phyloP scores from a whole-genome alignment of 2,797 vertebrate genomes.

The Myripristis murdjan region DNA sequence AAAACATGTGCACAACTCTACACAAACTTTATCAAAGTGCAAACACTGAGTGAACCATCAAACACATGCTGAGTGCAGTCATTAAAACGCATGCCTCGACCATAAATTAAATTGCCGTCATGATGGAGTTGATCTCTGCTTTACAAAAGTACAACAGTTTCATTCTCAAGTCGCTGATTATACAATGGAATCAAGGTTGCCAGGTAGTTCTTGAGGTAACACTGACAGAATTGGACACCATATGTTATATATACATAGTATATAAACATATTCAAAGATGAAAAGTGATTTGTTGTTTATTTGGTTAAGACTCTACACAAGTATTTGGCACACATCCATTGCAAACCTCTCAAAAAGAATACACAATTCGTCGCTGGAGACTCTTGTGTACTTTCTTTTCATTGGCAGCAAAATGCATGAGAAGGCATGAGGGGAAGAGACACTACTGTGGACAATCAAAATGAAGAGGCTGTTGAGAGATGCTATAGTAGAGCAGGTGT shows the following conservation, averaged over 20 bases:
- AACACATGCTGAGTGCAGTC: constrained; percentile 96
- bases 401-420: constrained; percentile 66
- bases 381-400: constrained; percentile 89
- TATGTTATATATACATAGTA: constrained; percentile 86
- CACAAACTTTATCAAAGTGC: constrained; percentile 91
- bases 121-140: constrained; percentile 64
- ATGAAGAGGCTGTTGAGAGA: constrained; percentile 53
- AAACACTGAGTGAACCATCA: constrained; percentile 94
- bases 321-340: constrained; percentile 87
- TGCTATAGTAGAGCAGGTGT: constrained; percentile 55
- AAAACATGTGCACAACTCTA: constrained; percentile 90
- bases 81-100: constrained; percentile 92
- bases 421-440: constrained; percentile 64
- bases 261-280: constrained; percentile 83
- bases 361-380: constrained; percentile 86
- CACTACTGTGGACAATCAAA: constrained; percentile 53
- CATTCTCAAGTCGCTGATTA: constrained; percentile 84
- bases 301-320: constrained; percentile 68
- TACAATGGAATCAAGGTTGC: constrained; percentile 87
- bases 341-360: constrained; percentile 91
- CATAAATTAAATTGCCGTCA: constrained; percentile 75
- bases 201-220: constrained; percentile 69
- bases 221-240: constrained; percentile 72
- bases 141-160: constrained; percentile 68
- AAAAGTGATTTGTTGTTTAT: constrained; percentile 63